Conservation (phyloP, 1,140 invertebrate genomes). For the Daktulosphaira vitifoliae region DNA sequence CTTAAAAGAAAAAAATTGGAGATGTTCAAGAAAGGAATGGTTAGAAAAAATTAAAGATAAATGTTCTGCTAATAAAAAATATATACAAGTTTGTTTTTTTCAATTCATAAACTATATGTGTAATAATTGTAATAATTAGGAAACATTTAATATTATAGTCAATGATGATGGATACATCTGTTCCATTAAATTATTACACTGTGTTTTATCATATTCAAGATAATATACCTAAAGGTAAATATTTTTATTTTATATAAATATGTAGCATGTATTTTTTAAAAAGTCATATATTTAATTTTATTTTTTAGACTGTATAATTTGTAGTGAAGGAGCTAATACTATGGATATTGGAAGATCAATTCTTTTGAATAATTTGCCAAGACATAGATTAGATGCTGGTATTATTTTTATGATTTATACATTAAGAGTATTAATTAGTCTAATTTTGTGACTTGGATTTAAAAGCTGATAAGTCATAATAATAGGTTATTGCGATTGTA, state of each 20-base stretch:
- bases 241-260: no score
- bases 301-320: constrained; percentile 71
- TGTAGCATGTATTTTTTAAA: neutral
- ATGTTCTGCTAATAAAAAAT: constrained; percentile 49
- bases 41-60: constrained; percentile 51
- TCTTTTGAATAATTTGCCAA: constrained; percentile 67
- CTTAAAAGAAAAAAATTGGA: constrained; percentile 42
- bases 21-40: constrained; percentile 49
- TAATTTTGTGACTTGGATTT: no score
- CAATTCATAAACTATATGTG: no score
- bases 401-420: neutral
- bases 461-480: no score
- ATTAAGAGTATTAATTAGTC: no score
- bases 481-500: no score
- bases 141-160: constrained; percentile 29
- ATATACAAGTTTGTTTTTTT: constrained; percentile 45
- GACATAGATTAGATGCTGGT: constrained; percentile 80
- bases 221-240: constrained; percentile 54
- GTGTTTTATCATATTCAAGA: constrained; percentile 74
- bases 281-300: constrained; percentile 2
- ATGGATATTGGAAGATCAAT: constrained; percentile 95
- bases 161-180: constrained; percentile 48
- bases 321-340: constrained; percentile 97
- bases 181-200: constrained; percentile 87
- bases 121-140: no score